phyloP scores from a whole-genome alignment of 2,113 vertebrate species.

The Halcyon malimbica region DNA sequence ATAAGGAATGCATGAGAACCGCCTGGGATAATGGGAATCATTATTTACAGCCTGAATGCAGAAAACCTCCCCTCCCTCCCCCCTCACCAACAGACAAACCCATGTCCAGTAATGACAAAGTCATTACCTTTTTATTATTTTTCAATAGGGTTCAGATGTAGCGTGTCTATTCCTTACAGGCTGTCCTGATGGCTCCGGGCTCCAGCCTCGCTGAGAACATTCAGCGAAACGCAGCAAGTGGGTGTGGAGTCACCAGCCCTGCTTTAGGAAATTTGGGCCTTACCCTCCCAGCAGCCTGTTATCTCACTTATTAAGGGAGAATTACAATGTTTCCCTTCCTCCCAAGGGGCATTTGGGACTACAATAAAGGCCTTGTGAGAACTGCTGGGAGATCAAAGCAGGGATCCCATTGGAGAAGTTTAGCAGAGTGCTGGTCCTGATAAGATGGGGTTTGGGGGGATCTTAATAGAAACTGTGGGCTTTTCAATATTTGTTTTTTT shows the following conservation, averaged over 20 bases:
- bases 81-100: slow-evolving; percentile 68
- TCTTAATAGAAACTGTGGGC: slow-evolving; percentile 47
- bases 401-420: slow-evolving; percentile 56
- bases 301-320: slow-evolving; percentile 68
- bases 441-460: slow-evolving; percentile 22
- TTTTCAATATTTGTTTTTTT: background rate
- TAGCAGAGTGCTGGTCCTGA: slow-evolving; percentile 31
- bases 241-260: slow-evolving; percentile 47
- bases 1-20: background rate
- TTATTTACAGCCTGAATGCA: slow-evolving; percentile 75
- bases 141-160: slow-evolving; percentile 79
- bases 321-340: slow-evolving; percentile 62
- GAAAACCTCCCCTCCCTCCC: slow-evolving; percentile 44
- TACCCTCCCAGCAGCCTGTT: slow-evolving; percentile 63
- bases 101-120: slow-evolving; percentile 83
- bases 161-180: slow-evolving; percentile 36
- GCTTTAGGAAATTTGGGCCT: slow-evolving; percentile 59
- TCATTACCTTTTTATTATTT: slow-evolving; percentile 85
- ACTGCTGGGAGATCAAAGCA: slow-evolving; percentile 53
- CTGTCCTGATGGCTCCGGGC: background rate
- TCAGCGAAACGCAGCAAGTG: background rate
- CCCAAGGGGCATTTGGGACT: slow-evolving; percentile 49
- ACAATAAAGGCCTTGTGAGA: slow-evolving; percentile 58
- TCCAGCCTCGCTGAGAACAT: background rate
- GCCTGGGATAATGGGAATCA: slow-evolving; percentile 66